Conservation (phyloP, 1,140 invertebrate genomes). For the Acyrthosiphon pisum region DNA sequence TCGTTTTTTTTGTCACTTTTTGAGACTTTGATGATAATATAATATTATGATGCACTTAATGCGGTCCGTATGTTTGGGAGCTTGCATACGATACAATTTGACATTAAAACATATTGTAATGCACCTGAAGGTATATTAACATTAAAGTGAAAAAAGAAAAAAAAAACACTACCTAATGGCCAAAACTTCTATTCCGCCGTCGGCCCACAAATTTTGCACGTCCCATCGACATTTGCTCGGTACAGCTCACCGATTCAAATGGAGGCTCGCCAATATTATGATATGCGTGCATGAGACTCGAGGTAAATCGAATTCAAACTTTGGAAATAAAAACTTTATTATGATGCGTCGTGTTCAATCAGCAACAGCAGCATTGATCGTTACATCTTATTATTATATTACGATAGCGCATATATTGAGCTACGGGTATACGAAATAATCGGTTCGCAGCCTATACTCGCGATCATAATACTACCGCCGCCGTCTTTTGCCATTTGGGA, state of each 20-base stretch:
- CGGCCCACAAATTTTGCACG: not conserved
- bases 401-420: not conserved
- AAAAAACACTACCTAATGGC: not conserved
- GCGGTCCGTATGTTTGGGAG: not conserved
- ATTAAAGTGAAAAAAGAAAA: not conserved
- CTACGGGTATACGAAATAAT: not conserved
- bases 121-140: no score
- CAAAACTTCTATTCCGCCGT: not conserved
- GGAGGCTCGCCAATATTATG: not conserved
- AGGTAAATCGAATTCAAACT: not conserved
- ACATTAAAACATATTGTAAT: no score
- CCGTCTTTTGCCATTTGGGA: not conserved
- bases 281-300: not conserved
- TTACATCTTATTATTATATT: not conserved
- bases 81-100: no score
- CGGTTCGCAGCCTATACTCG: not conserved
- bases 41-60: not conserved
- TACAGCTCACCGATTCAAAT: not conserved
- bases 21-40: no score
- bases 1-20: no score
- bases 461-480: not conserved
- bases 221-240: not conserved
- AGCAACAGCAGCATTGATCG: not conserved
- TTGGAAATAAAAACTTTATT: not conserved
- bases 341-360: not conserved